phyloP scores from a whole-genome alignment of 2,797 vertebrate species.

The Urophycis tenuis region DNA sequence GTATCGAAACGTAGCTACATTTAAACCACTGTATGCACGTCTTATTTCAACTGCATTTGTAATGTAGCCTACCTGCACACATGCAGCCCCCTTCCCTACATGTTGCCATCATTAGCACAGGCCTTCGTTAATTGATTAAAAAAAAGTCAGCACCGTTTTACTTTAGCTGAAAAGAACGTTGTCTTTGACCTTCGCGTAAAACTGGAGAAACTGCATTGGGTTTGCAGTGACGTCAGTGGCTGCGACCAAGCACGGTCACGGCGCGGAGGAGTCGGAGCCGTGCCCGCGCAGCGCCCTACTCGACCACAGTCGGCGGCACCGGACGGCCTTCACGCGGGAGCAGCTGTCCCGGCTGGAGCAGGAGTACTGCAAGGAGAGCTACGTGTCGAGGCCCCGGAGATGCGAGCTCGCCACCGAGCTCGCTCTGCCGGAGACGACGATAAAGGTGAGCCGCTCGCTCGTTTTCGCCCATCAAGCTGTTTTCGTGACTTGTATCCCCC shows the following conservation, averaged over 20 bases:
- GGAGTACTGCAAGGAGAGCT: constrained; percentile 71
- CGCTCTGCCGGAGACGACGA: constrained; percentile 63
- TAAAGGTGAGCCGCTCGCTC: constrained; percentile 51
- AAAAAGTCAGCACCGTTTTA: not conserved
- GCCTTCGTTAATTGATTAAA: not conserved
- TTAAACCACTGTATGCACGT: not conserved
- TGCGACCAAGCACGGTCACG: constrained; percentile 38
- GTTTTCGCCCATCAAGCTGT: not conserved
- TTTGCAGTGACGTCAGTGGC: constrained; percentile 47
- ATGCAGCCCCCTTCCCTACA: not conserved
- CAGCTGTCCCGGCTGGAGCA: constrained; percentile 71
- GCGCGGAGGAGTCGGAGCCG: constrained; percentile 47
- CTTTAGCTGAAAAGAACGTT: not conserved
- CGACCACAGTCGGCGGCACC: constrained; percentile 68
- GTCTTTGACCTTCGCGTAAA: not conserved
- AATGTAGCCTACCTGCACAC: no score
- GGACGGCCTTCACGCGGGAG: constrained; percentile 73
- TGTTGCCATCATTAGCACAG: not conserved
- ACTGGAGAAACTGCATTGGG: not conserved
- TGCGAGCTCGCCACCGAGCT: constrained; percentile 65
- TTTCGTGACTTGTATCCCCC: not conserved
- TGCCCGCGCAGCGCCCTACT: constrained; percentile 53
- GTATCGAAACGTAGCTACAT: not conserved
- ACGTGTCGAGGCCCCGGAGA: constrained; percentile 65
- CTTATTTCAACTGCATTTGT: not conserved